phyloP scores from a whole-genome alignment of 2,113 vertebrate genomes.

The Leptobrachium ailaonicum region DNA sequence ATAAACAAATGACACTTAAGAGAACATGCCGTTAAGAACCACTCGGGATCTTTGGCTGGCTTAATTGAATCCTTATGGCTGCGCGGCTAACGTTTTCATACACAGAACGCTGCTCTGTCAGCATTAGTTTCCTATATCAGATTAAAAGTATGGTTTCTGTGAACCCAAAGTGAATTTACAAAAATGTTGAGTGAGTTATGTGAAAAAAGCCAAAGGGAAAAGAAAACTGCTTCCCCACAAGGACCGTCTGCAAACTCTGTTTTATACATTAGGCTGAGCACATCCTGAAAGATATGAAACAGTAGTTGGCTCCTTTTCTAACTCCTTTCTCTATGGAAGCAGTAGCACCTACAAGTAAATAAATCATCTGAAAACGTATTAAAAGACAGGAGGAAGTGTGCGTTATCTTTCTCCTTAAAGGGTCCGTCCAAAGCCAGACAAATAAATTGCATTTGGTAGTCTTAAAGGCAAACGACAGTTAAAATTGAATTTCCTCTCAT shows the following conservation, averaged over 20 bases:
- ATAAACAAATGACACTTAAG: background rate
- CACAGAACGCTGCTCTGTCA: conserved; percentile 15
- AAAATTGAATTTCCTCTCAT: too few relatives aligned
- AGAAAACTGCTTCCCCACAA: conserved; percentile 25
- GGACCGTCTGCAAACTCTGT: conserved; percentile 34
- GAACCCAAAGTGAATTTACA: conserved; percentile 22
- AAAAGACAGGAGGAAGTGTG: conserved; percentile 34
- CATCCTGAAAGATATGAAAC: conserved; percentile 51
- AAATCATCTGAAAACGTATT: conserved; percentile 28
- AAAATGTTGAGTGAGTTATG: conserved; percentile 37
- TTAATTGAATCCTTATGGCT: background rate
- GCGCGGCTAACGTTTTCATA: background rate
- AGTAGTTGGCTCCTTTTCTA: conserved; percentile 38
- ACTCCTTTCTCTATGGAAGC: conserved; percentile 22
- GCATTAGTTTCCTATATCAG: conserved; percentile 28
- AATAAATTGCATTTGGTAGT: too few relatives aligned
- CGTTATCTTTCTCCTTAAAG: conserved; percentile 13
- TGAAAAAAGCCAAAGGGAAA: conserved; percentile 13
- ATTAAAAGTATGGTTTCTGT: conserved; percentile 13
- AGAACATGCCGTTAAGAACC: background rate
- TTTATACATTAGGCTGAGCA: conserved; percentile 45
- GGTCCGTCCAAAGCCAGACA: too few relatives aligned
- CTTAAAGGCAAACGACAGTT: too few relatives aligned
- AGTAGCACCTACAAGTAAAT: conserved; percentile 40
- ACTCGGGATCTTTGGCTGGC: background rate